Base-by-base conservation (phyloP, 2,113 vertebrate species). In the Vicugna pacos region DNA sequence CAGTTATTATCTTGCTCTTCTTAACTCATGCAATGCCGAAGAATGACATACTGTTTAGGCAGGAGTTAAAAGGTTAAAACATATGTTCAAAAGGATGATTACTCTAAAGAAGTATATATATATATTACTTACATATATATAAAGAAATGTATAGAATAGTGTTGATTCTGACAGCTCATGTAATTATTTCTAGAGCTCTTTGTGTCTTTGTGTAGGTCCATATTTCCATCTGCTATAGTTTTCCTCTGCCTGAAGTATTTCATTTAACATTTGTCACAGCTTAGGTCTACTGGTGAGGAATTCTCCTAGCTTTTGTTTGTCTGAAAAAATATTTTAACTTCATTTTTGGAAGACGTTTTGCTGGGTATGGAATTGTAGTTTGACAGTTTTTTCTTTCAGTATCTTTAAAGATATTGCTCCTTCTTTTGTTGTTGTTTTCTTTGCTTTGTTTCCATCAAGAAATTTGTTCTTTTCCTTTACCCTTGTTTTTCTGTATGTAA, bases 291-390 rank as follows among this genome's bases (percentile, higher is more conserved):
- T 46, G 19, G 17, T 91, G 56, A 92, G 79, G 35, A 95, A 58
- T 93, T 92, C 42, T 77, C 46, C 46, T 6, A 28, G 15, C 10
- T 92, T 92, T 80, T 92, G 22, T 54, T 54, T 83, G 56, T 86
- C 58, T 67, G 5, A 65, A 81, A 60, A 91, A 19, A 20, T 50
- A 76, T 82, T 90, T 54, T 32, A 80, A 28, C 13, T 87, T 76
- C 13, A 77, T 76, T 75, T 94, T 73, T 22, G 22, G 46, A 88
- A 89, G 80, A 24, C 22, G 28, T 90, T 87, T 95, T 83, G 42
- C 50, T 73, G 12, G 69, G 52, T 92, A 76, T 95, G 75, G 84
- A 88, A 92, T 87, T 96, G 50, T 82, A 62, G 67, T 10, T 88
- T 91, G 69, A 52, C 4, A 60, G 1, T 52, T 82, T 95, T 94